phyloP scores from a whole-genome alignment of 2,888 invertebrate species.

The Hypercompe scribonia region DNA sequence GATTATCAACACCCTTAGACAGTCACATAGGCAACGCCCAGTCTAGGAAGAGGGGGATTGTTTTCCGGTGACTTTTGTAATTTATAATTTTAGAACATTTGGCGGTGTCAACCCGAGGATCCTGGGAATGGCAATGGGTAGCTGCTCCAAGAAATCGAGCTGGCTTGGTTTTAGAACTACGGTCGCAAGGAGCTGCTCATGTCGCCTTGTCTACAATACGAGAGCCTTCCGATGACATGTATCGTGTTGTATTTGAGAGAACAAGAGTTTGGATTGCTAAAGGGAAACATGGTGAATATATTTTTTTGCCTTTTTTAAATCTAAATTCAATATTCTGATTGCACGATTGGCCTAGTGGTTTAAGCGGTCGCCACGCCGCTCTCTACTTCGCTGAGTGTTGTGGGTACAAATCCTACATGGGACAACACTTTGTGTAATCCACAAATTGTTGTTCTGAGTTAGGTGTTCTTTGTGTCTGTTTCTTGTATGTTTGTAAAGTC shows the following conservation, averaged over 20 bases:
- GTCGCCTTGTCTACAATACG: constrained; percentile 86
- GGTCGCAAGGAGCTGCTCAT: constrained; percentile 86
- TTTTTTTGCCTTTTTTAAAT: background rate
- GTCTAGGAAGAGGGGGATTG: too few species aligned
- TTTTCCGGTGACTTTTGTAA: background rate
- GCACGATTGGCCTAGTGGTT: too few species aligned
- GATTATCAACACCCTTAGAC: too few species aligned
- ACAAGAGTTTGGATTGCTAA: constrained; percentile 89
- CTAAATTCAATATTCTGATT: background rate
- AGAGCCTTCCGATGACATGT: constrained; percentile 87
- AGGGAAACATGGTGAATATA: constrained; percentile 87
- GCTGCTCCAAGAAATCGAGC: constrained; percentile 88
- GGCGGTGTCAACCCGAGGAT: constrained; percentile 87
- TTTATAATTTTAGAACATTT: constrained; percentile 84
- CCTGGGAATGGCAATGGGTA: constrained; percentile 89
- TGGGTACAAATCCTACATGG: rapidly evolving
- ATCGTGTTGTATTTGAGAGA: constrained; percentile 88
- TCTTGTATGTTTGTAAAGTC: too few species aligned
- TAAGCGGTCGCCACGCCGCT: too few species aligned
- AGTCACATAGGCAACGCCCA: too few species aligned
- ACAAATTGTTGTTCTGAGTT: too few species aligned
- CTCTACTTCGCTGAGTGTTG: too few species aligned
- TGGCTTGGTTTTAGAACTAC: constrained; percentile 87
- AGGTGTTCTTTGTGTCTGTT: too few species aligned
- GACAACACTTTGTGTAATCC: too few species aligned